Percentiles rank a stretch among this genome's conserved stretches.
Evolutionary conservation across 1,140 invertebrate genomes (phyloP).

Genomic region (Euwallacea fornicatus): DNA sequence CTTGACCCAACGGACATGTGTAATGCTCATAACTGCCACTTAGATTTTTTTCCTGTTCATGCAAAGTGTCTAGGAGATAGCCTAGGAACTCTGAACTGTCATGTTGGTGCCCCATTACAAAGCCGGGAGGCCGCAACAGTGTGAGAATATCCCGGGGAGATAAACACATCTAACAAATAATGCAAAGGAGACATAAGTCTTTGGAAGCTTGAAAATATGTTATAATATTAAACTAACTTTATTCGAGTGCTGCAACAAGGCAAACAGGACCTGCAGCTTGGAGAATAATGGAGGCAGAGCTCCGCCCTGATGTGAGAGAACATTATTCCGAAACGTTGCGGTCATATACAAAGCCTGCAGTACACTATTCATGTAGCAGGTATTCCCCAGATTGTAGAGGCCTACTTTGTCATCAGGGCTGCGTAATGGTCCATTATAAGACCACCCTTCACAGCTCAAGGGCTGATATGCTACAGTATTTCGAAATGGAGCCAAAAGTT

Average conservation of each 20-base stretch:
- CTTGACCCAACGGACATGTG: no score
- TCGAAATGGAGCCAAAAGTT: conserved; percentile 40
- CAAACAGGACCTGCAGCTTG: conserved; percentile 74
- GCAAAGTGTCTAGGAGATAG: conserved; percentile 70
- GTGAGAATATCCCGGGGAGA: conserved; percentile 71
- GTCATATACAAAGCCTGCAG: conserved; percentile 81
- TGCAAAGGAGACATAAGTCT: conserved; percentile 69
- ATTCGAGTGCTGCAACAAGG: conserved; percentile 69
- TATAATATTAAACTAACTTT: conserved; percentile 64
- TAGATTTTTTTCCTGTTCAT: conserved; percentile 63
- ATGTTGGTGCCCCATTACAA: conserved; percentile 75
- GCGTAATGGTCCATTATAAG: conserved; percentile 34
- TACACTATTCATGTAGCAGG: conserved; percentile 86
- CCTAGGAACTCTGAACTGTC: conserved; percentile 87
- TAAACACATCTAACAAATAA: conserved; percentile 52
- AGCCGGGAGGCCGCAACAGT: conserved; percentile 72
- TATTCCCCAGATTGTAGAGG: conserved; percentile 81
- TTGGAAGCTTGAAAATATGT: conserved; percentile 66
- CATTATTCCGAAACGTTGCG: conserved; percentile 66
- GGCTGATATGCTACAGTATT: conserved; percentile 35
- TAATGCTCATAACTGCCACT: not conserved
- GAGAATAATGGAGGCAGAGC: conserved; percentile 61
- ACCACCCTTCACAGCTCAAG: conserved; percentile 45
- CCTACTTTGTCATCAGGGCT: conserved; percentile 67
- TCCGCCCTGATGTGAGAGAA: conserved; percentile 57